phyloP scores from a whole-genome alignment of 2,888 invertebrate species.

The Blastobasis adustella region DNA sequence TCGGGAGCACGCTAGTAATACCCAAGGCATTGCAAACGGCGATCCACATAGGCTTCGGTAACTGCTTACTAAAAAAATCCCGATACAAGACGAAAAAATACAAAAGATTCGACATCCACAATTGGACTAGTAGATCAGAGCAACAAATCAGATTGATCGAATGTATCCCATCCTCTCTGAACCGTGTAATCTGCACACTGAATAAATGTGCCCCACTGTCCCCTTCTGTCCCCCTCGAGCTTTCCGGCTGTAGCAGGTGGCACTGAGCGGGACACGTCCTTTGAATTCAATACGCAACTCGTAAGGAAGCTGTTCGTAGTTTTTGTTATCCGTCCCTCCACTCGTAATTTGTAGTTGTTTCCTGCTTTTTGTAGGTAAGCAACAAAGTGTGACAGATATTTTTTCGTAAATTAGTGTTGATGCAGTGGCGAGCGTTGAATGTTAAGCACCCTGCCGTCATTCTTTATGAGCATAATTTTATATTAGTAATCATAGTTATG shows the following conservation, averaged over 20 bases:
- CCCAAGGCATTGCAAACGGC: too few species aligned
- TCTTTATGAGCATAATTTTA: too few species aligned
- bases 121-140: background rate
- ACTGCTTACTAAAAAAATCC: background rate
- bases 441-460: too few species aligned
- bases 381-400: background rate
- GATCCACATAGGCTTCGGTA: too few species aligned
- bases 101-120: background rate
- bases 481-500: too few species aligned
- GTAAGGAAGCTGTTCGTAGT: background rate
- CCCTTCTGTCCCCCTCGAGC: background rate
- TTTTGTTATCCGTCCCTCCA: too few species aligned
- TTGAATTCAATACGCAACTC: background rate
- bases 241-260: background rate
- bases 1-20: too few species aligned
- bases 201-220: background rate
- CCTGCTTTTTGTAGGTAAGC: too few species aligned
- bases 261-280: background rate
- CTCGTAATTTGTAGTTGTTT: too few species aligned
- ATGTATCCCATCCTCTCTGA: background rate
- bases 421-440: background rate
- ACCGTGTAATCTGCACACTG: slow-evolving; percentile 2
- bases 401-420: background rate
- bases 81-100: background rate
- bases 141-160: slow-evolving; percentile 4